A percentile compares a stretch with the other conserved stretches of the same genome.
Conservation (phyloP, 2,113 vertebrate species). For the Poeciliopsis prolifica region DNA sequence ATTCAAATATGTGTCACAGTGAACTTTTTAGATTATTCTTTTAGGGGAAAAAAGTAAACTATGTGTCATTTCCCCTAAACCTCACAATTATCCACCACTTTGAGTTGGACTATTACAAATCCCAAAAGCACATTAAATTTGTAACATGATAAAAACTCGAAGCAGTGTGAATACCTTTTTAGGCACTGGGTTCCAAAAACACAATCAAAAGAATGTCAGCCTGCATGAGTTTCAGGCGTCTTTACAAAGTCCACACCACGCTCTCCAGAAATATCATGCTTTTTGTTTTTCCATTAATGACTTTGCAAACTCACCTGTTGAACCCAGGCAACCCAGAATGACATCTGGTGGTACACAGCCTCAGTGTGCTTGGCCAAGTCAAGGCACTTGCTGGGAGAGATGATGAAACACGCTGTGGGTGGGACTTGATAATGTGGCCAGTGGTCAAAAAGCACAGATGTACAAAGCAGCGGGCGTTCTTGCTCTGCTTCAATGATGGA, state of each 20-base stretch:
- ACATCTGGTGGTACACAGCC: slow-evolving; percentile 71
- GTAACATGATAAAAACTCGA: not conserved
- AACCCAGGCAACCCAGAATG: slow-evolving; percentile 53
- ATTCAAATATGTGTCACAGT: not conserved
- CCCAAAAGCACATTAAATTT: not conserved
- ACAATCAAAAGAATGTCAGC: slow-evolving; percentile 28
- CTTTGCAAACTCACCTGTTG: slow-evolving; percentile 69
- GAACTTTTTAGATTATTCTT: not conserved
- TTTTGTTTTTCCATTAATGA: slow-evolving; percentile 26
- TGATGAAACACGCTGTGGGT: slow-evolving; percentile 74
- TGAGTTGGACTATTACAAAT: not conserved
- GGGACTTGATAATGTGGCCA: slow-evolving; percentile 71
- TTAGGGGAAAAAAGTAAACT: not conserved
- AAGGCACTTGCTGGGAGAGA: slow-evolving; percentile 67
- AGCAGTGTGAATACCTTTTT: no score
- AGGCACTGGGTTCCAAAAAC: not conserved
- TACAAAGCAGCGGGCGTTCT: slow-evolving; percentile 60
- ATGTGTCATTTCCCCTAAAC: not conserved
- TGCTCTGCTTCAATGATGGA: slow-evolving; percentile 63
- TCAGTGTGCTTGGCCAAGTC: slow-evolving; percentile 48
- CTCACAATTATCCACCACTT: not conserved
- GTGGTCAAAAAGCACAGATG: slow-evolving; percentile 75
- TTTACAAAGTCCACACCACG: slow-evolving; percentile 34
- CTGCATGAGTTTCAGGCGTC: slow-evolving; percentile 12
- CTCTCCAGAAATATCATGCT: slow-evolving; percentile 2